These are phyloP conservation scores for Drosophila jambulina DNA, from an alignment of 1,140 invertebrate species.

Conservation along the genomic window DNA sequence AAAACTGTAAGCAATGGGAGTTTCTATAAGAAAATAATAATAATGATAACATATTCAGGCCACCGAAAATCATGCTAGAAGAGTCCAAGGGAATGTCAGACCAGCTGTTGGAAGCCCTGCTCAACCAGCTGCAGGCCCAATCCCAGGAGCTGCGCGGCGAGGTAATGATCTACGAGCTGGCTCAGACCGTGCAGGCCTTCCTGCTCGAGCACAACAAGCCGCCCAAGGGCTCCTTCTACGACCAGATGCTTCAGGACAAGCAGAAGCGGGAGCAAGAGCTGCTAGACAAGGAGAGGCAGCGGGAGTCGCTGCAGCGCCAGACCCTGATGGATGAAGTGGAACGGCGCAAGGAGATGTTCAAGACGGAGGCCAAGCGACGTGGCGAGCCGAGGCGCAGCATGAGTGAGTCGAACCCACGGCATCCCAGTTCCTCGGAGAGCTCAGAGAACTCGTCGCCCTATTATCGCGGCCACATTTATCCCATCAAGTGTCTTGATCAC, in stretches of 20 bases:
- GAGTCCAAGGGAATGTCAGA: slow-evolving; percentile 89
- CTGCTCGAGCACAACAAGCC: slow-evolving; percentile 91
- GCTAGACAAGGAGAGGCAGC: slow-evolving; percentile 87
- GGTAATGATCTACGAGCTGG: slow-evolving; percentile 92
- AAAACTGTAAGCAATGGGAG: slow-evolving; percentile 87
- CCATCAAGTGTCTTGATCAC: slow-evolving; percentile 78
- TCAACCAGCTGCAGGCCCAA: slow-evolving; percentile 87
- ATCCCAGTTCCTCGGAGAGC: slow-evolving; percentile 79
- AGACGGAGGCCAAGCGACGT: slow-evolving; percentile 72
- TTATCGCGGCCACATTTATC: slow-evolving; percentile 68
- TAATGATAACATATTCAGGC: slow-evolving; percentile 22
- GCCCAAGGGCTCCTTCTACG: slow-evolving; percentile 91
- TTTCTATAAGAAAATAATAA: background rate
- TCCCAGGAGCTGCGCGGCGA: slow-evolving; percentile 88
- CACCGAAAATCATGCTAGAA: slow-evolving; percentile 77
- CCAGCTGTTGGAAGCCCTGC: slow-evolving; percentile 86
- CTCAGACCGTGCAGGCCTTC: slow-evolving; percentile 89
- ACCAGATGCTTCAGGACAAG: slow-evolving; percentile 91
- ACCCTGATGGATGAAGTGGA: slow-evolving; percentile 80
- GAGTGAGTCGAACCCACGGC: slow-evolving; percentile 78
- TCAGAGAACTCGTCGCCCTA: slow-evolving; percentile 78
- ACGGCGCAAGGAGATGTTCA: slow-evolving; percentile 82
- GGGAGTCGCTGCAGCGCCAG: slow-evolving; percentile 85
- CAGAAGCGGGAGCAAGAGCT: slow-evolving; percentile 88
- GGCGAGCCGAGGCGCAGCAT: slow-evolving; percentile 77